A percentile compares a stretch with the other conserved stretches of the same genome.
Conservation (phyloP, 2,888 invertebrate genomes). For the Tipula confusa region DNA sequence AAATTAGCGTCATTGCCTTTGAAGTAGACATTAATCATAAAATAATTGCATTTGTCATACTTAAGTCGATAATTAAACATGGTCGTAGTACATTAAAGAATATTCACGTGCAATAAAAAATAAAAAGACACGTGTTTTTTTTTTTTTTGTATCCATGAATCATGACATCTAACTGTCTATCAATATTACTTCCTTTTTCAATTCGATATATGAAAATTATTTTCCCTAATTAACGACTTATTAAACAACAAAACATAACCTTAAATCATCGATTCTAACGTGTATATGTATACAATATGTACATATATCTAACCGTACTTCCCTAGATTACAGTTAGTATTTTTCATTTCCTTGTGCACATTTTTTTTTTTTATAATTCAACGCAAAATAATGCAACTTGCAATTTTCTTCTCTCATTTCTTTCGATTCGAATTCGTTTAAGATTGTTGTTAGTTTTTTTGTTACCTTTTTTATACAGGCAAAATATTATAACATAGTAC, state of each 20-base stretch:
- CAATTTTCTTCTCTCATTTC: constrained; percentile 20
- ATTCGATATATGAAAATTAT: neutral
- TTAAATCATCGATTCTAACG: neutral
- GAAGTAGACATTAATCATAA: neutral
- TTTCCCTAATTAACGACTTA: neutral
- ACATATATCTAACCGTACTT: neutral
- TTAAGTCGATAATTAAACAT: neutral
- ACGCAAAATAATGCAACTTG: neutral
- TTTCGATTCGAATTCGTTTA: neutral
- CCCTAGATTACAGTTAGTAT: constrained; percentile 3
- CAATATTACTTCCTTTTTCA: neutral
- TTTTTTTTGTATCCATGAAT: neutral
- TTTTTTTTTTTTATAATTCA: neutral
- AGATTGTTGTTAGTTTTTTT: neutral
- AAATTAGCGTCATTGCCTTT: neutral
- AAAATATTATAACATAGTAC: too few species aligned
- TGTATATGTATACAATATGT: neutral
- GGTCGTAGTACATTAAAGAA: neutral
- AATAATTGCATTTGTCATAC: neutral
- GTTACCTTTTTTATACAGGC: too few species aligned
- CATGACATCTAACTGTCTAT: neutral
- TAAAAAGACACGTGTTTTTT: neutral
- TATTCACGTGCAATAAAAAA: neutral
- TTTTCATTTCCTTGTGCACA: neutral
- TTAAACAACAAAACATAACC: neutral